These are phyloP conservation scores for Acrobasis consociella DNA, from an alignment of 2,888 invertebrate species.

Conservation along the genomic window DNA sequence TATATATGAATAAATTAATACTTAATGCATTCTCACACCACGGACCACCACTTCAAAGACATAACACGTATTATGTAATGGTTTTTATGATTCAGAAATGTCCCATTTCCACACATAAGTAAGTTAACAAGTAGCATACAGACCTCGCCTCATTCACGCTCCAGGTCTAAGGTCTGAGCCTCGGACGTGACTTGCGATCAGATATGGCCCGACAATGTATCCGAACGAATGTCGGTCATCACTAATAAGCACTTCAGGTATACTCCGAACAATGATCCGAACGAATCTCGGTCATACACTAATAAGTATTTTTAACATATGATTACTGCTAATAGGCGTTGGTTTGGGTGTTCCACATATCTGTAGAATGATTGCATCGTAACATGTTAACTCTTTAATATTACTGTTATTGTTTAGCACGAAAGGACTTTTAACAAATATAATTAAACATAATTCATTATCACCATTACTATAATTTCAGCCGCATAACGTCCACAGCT, in stretches of 20 bases:
- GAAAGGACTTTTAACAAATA: too few relatives aligned
- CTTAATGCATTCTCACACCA: too few relatives aligned
- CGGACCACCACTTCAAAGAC: too few relatives aligned
- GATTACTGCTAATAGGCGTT: neutral
- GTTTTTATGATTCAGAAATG: constrained; percentile 2
- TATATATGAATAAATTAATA: too few relatives aligned
- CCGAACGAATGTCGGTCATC: constrained; percentile 12
- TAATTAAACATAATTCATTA: too few relatives aligned
- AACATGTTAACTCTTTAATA: too few relatives aligned
- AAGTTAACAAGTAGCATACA: constrained; percentile 10
- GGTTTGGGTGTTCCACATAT: too few relatives aligned
- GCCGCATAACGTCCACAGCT: too few relatives aligned
- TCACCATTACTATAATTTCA: too few relatives aligned
- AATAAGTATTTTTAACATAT: constrained; percentile 7
- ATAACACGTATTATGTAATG: neutral
- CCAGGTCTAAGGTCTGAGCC: constrained; percentile 20
- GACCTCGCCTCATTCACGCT: constrained; percentile 22
- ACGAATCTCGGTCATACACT: neutral
- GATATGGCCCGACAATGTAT: constrained; percentile 6
- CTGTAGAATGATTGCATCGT: too few relatives aligned
- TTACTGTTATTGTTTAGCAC: too few relatives aligned
- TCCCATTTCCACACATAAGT: constrained; percentile 3
- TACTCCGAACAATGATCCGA: neutral
- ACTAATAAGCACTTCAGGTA: constrained; percentile 1
- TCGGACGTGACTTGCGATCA: constrained; percentile 21